Base-by-base conservation (phyloP, 2,797 vertebrate genomes). In the Tachyglossus aculeatus region DNA sequence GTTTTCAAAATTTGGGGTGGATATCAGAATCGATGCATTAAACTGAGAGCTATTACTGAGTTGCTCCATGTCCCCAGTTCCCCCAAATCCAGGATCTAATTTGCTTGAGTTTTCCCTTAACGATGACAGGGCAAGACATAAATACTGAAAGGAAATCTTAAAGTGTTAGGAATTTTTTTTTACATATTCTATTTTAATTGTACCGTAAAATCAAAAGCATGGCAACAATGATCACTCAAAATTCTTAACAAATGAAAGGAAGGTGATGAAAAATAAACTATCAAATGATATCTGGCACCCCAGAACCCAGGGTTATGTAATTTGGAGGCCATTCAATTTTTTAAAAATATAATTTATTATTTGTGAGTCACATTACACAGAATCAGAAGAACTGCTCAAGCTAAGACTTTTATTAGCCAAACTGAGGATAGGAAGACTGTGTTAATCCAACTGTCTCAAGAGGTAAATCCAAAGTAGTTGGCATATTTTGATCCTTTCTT, bases 71-170 rank as follows among this genome's bases (percentile, higher is more conserved):
- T n/a, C n/a, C n/a, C n/a, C n/a, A n/a, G n/a, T n/a, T n/a, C n/a
- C n/a, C n/a, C n/a, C n/a, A n/a, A n/a, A n/a, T n/a, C n/a, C n/a
- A n/a, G n/a, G n/a, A n/a, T n/a, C n/a, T n/a, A n/a, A n/a, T n/a
- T n/a, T n/a, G n/a, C n/a, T n/a, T n/a, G n/a, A n/a, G n/a, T n/a
- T 18, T 67, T 53, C 74, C 83, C 73, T 64, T 47, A 77, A 84
- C 74, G 73, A n/a, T 81, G 66, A 79, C 58, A 78, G 70, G 83
- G 71, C 33, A 83, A 64, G 64, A n/a, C 52, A 58, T 74, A 58
- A 64, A 66, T 36, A 59, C 38, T 48, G 82, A 38, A 13, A 62
- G 51, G 68, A n/a, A 68, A 63, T 34, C 25, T 13, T 9, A 45
- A 45, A 36, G 25, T 15, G 19, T 15, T 32, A 3, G 33, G 32